A percentile compares a stretch with the other conserved stretches of the same genome.
phyloP scores from a whole-genome alignment of 2,797 vertebrate species.

The Trachops cirrhosus region DNA sequence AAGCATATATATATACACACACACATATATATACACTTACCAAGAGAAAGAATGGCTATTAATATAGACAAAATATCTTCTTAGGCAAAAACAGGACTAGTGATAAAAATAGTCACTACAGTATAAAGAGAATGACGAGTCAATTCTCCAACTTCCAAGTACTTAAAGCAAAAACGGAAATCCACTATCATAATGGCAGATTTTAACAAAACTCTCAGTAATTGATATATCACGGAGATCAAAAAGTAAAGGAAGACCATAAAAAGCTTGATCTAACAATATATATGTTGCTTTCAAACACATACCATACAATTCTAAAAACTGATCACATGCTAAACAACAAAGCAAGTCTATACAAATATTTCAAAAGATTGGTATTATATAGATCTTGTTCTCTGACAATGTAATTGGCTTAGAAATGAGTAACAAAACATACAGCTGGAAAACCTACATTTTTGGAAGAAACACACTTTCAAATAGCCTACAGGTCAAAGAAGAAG shows the following conservation, averaged over 20 bases:
- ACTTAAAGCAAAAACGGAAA: slow-evolving; percentile 35
- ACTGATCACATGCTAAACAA: neutral
- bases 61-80: neutral
- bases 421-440: neutral
- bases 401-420: neutral
- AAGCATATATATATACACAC: neutral
- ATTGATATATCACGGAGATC: neutral
- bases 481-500: neutral
- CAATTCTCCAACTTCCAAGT: neutral
- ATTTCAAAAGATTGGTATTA: neutral
- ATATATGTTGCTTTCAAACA: neutral
- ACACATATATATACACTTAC: neutral
- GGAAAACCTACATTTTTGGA: neutral
- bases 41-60: neutral
- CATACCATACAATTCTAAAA: neutral
- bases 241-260: slow-evolving; percentile 1
- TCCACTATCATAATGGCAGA: neutral
- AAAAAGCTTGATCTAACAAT: neutral
- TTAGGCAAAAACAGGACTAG: neutral
- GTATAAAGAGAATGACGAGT: neutral
- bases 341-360: neutral
- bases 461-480: neutral
- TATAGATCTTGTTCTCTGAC: neutral
- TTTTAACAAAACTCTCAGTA: neutral
- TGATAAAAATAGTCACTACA: neutral